Percentiles rank a stretch among this genome's conserved stretches.
phyloP scores from a whole-genome alignment of 2,113 vertebrate species.

The Lanius ludovicianus region DNA sequence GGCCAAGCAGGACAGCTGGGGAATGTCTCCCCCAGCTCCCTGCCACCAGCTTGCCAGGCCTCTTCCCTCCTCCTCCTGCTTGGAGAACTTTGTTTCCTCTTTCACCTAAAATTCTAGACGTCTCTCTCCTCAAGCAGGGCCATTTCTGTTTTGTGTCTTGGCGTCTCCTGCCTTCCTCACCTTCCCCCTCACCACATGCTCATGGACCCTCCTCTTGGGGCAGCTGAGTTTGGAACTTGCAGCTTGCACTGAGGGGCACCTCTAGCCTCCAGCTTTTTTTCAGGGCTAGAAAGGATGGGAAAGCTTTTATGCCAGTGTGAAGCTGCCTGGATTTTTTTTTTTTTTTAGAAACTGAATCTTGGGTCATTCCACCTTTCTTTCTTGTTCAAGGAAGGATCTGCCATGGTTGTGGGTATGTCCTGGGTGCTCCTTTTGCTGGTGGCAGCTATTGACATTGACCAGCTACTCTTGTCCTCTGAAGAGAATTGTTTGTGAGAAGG shows the following conservation, averaged over 20 bases:
- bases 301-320: not conserved
- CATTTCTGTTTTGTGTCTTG: too few relatives aligned
- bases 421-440: not conserved
- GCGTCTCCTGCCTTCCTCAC: not conserved
- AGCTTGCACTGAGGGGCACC: not conserved
- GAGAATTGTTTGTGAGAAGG: accelerated
- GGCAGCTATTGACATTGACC: not conserved
- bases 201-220: not conserved
- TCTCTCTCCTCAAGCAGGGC: too few relatives aligned
- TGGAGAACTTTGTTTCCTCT: not conserved
- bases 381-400: not conserved
- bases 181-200: accelerated
- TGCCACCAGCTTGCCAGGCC: not conserved
- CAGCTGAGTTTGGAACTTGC: not conserved
- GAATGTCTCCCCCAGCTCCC: accelerated
- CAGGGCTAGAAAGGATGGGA: accelerated
- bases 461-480: not conserved
- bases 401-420: not conserved
- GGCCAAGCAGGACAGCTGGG: not conserved
- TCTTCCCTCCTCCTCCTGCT: not conserved
- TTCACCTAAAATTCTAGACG: not conserved
- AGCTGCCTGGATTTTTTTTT: not conserved
- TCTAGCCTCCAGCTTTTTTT: not conserved
- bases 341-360: not conserved
- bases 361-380: not conserved